Evolutionary conservation across 2,888 invertebrate genomes (phyloP).

Genomic region (Dolichomitus sp.): DNA sequence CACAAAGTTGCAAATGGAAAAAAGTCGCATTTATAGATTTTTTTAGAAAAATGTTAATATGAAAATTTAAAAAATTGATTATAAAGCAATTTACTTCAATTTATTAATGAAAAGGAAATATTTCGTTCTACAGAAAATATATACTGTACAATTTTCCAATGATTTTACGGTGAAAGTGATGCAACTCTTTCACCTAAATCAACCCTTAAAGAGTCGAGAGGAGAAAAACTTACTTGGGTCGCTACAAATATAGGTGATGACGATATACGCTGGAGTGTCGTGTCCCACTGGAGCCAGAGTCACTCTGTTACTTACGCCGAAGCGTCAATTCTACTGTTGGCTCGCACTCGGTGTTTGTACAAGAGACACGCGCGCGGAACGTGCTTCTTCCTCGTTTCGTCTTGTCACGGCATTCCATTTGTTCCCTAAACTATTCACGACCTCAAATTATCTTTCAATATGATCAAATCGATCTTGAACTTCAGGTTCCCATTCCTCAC

Average conservation of each 20-base stretch:
- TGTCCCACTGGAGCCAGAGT: constrained; percentile 17
- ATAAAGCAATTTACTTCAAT: neutral
- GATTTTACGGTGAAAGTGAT: neutral
- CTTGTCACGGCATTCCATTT: neutral
- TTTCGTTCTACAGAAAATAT: neutral
- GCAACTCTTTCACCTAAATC: neutral
- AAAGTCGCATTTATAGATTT: neutral
- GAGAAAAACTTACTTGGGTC: neutral
- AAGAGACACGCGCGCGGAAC: constrained; percentile 27
- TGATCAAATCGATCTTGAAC: constrained; percentile 18
- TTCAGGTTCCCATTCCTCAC: neutral
- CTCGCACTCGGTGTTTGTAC: constrained; percentile 6
- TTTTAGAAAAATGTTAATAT: neutral
- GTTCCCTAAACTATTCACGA: constrained; percentile 33
- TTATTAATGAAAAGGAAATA: neutral
- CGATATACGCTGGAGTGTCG: constrained; percentile 3
- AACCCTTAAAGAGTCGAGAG: neutral
- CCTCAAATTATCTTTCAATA: constrained; percentile 15
- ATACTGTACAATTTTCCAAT: neutral
- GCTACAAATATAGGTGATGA: constrained; percentile 2
- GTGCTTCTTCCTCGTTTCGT: constrained; percentile 13
- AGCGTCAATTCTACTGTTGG: constrained; percentile 6
- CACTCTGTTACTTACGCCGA: constrained; percentile 7
- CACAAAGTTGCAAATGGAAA: neutral
- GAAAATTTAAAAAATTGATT: no score